These are phyloP conservation scores for Maniola jurtina DNA, from an alignment of 1,140 invertebrate species.

Conservation along the genomic window DNA sequence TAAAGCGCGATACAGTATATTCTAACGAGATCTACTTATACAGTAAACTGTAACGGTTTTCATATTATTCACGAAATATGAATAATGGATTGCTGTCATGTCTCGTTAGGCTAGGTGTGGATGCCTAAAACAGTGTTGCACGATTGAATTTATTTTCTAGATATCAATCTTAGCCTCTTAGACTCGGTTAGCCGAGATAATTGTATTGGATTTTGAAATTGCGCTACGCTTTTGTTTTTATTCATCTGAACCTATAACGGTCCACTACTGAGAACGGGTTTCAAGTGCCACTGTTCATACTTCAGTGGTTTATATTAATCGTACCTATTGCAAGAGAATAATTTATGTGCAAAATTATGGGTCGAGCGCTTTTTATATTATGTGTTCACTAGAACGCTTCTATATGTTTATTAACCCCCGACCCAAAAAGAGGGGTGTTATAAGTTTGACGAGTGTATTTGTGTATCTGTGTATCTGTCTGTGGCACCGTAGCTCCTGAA, in stretches of 20 bases:
- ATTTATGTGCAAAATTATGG: slow-evolving; percentile 25
- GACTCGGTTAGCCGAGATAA: no score
- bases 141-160: slow-evolving; percentile 24
- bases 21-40: slow-evolving; percentile 14
- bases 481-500: no score
- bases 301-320: no score
- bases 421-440: no score
- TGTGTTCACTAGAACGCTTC: neutral
- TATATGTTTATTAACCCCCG: neutral
- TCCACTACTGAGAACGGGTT: no score
- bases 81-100: slow-evolving; percentile 36
- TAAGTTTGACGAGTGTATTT: no score
- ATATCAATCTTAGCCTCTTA: slow-evolving; percentile 24
- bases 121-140: slow-evolving; percentile 25
- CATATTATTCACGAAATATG: slow-evolving; percentile 38
- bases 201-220: slow-evolving; percentile 22
- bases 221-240: neutral
- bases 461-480: no score
- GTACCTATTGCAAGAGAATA: no score
- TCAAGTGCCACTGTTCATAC: no score
- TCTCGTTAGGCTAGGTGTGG: slow-evolving; percentile 31
- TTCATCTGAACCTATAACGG: no score
- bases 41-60: slow-evolving; percentile 32
- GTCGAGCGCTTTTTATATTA: slow-evolving; percentile 1
- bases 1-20: neutral